Evolutionary conservation across 2,888 invertebrate genomes (phyloP).

Genomic region (Venusia cambrica): DNA sequence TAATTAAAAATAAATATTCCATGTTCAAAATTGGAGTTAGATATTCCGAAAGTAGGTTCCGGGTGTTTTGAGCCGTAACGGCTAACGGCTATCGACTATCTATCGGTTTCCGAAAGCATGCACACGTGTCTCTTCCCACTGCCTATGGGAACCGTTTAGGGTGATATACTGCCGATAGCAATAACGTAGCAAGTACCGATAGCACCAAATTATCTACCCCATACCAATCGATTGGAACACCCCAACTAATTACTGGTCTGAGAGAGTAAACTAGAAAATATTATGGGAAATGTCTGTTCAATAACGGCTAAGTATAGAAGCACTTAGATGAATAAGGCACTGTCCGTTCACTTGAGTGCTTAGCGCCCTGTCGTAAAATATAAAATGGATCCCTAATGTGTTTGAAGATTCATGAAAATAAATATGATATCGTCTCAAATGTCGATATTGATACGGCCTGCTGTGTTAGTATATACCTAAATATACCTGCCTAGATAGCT

Average conservation of each 20-base stretch:
- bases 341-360: constrained; percentile 18
- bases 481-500: too few relatives aligned
- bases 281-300: constrained; percentile 21
- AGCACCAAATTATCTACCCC: constrained; percentile 64
- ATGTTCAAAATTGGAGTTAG: too few relatives aligned
- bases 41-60: constrained; percentile 1
- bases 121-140: constrained; percentile 41
- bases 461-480: too few relatives aligned
- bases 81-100: too few relatives aligned
- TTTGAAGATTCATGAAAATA: constrained; percentile 7
- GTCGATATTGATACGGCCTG: too few relatives aligned
- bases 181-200: constrained; percentile 34
- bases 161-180: constrained; percentile 46
- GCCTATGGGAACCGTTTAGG: constrained; percentile 70
- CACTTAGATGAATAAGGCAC: constrained; percentile 20
- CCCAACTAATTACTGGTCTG: constrained; percentile 24
- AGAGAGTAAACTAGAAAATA: constrained; percentile 16
- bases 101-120: constrained; percentile 39
- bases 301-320: constrained; percentile 19
- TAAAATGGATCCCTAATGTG: constrained; percentile 10
- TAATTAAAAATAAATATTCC: too few relatives aligned
- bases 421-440: too few relatives aligned
- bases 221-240: constrained; percentile 39
- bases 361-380: constrained; percentile 18
- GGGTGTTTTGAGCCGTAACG: constrained; percentile 26